Percentiles rank a stretch among this genome's conserved stretches.
Conservation (phyloP, 2,888 invertebrate genomes). For the Malthinus flaveolus region DNA sequence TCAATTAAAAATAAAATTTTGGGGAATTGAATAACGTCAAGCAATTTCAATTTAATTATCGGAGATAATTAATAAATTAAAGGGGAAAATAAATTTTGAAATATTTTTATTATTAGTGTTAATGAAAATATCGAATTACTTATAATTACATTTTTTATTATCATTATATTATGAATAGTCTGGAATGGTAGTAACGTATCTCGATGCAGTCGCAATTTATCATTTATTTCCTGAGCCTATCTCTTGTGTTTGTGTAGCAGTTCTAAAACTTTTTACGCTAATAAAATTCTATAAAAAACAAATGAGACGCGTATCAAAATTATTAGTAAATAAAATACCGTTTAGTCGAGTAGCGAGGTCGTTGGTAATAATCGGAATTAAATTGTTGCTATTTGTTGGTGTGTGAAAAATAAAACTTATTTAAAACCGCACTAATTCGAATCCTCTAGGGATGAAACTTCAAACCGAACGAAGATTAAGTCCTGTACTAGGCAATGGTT, state of each 20-base stretch:
- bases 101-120: constrained; percentile 14
- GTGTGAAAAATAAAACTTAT: constrained; percentile 23
- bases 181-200: constrained; percentile 37
- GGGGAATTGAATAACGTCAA: neutral
- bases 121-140: constrained; percentile 37
- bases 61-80: neutral
- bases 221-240: constrained; percentile 46
- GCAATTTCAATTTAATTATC: too few species aligned
- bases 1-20: neutral
- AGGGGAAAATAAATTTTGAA: neutral
- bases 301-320: neutral
- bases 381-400: neutral
- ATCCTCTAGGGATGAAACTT: constrained; percentile 48
- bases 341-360: neutral
- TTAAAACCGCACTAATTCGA: constrained; percentile 38
- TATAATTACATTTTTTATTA: constrained; percentile 33
- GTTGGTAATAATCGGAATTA: neutral
- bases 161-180: constrained; percentile 34
- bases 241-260: constrained; percentile 32
- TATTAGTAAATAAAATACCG: neutral
- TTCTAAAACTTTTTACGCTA: constrained; percentile 32
- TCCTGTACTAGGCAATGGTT: constrained; percentile 53
- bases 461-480: constrained; percentile 46
- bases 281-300: neutral
- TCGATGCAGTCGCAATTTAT: constrained; percentile 43